A percentile compares a stretch with the other conserved stretches of the same genome.
These are phyloP conservation scores for Muraenolepis orangiensis DNA, from an alignment of 2,797 vertebrate species.

Conservation along the genomic window DNA sequence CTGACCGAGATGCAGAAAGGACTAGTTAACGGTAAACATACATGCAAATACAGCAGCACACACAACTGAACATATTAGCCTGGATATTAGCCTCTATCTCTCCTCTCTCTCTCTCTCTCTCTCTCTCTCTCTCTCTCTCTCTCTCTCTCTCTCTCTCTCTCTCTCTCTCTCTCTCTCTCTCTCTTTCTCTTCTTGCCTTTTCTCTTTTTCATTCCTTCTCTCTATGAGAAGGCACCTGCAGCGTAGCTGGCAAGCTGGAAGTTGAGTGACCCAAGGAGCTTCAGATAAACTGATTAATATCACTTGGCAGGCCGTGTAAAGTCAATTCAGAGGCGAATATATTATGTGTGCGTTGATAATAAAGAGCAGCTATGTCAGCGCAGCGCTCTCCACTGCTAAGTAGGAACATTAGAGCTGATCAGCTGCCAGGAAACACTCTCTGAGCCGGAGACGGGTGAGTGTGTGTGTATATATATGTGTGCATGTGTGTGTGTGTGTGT, in stretches of 20 bases:
- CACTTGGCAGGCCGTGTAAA: constrained; percentile 20
- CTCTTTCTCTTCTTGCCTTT: no score
- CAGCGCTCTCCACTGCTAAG: constrained; percentile 20
- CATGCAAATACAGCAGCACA: background rate
- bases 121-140: no score
- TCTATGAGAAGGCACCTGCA: background rate
- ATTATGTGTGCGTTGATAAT: constrained; percentile 4
- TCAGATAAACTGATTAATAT: constrained; percentile 48
- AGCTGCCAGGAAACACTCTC: constrained; percentile 32
- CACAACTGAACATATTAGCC: background rate
- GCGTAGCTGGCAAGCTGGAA: background rate
- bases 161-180: no score
- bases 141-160: no score
- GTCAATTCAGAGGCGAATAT: constrained; percentile 19
- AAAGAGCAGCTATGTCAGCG: constrained; percentile 29
- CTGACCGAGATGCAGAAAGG: background rate
- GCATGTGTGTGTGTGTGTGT: background rate
- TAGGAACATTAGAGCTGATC: constrained; percentile 43
- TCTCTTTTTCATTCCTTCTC: no score
- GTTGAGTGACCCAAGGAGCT: background rate
- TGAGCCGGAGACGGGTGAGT: constrained; percentile 6
- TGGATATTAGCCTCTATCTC: no score
- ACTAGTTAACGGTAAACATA: background rate
- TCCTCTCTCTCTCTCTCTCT: no score
- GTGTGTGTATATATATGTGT: constrained; percentile 6